A percentile compares a stretch with the other conserved stretches of the same genome.
Evolutionary conservation across 1,140 invertebrate species (phyloP).

Genomic region (Himalopsyche phryganea): DNA sequence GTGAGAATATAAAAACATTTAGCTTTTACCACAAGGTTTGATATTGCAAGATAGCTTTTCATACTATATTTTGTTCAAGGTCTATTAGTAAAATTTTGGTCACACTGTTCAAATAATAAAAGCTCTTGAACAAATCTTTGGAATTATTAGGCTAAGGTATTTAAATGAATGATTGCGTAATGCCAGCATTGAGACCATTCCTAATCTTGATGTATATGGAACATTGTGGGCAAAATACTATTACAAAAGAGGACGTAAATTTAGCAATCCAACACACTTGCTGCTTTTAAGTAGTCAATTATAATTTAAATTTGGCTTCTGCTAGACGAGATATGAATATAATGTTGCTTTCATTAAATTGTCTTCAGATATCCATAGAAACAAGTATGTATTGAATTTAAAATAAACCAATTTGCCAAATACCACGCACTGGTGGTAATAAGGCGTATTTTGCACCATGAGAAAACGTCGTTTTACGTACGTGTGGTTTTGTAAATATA

Average conservation of each 20-base stretch:
- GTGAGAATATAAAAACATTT: too few species aligned
- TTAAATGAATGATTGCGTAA: conserved; percentile 9
- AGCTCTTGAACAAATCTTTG: background rate
- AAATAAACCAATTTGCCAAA: too few species aligned
- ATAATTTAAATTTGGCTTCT: conserved; percentile 8
- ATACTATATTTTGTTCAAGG: too few species aligned
- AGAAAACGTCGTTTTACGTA: too few species aligned
- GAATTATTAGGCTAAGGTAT: background rate
- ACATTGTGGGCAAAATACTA: background rate
- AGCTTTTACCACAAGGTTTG: too few species aligned
- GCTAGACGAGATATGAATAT: conserved; percentile 13
- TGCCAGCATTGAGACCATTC: conserved; percentile 1
- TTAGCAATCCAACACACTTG: conserved; percentile 14
- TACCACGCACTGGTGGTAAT: too few species aligned
- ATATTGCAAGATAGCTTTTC: too few species aligned
- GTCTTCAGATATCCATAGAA: background rate
- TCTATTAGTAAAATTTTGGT: too few species aligned
- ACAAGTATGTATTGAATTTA: too few species aligned
- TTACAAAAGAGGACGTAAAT: conserved; percentile 5
- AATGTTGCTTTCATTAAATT: conserved; percentile 9
- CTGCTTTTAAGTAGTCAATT: conserved; percentile 14
- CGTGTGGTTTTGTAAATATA: too few species aligned
- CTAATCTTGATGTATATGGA: conserved; percentile 5
- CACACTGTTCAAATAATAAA: background rate
- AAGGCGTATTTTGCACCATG: too few species aligned